Evolutionary conservation across 2,888 invertebrate genomes (phyloP), one percentile per base, ranked within the genome.

Genomic region (Cordylochernes scorpioides): DNA sequence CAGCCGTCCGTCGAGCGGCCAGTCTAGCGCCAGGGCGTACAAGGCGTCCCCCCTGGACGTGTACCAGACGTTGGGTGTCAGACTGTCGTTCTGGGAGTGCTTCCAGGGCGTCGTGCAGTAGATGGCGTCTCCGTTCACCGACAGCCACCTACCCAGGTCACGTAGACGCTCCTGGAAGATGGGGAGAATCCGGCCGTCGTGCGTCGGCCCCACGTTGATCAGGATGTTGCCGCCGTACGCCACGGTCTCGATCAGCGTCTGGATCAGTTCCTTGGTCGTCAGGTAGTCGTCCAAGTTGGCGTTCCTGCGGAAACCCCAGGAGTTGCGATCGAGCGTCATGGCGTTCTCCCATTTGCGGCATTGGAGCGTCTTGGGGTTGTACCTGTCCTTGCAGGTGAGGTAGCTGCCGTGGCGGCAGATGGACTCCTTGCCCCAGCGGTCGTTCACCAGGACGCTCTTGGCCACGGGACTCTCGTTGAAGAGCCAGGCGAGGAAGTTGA

Each of bases 301-400:
- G 45, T 74, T 67, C 40, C 72, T 62, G 24, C 77, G 58, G 48
- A 65, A 78, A 0, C 84, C 84, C 82, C 82, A 86, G 0, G 84
- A 80, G 12, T 57, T 46, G 40, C 61, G 64, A 47, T 94, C 91
- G 24, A 94, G 58, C 0, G 88, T 82, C 63, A 88, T 72, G 14
- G 74, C 74, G 51, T 88, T 88, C 54, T 91, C 91, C 84, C 86
- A 94, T 55, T 94, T 94, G 45, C 77, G 78, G 8, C 19, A n/a
- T n/a, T n/a, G n/a, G n/a, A n/a, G n/a, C n/a, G n/a, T n/a, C n/a
- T 42, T 72, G 45, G 74, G 73, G 55, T 71, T 73, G 46, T 62
- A 78, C 44, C 75, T 63, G 54, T 91, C 88, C 2, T 58, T 53
- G 49, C 82, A 82, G 12, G 77, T 84, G 42, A 65, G 71, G 50